Evolutionary conservation across 2,888 invertebrate species (phyloP).

Genomic region (Netelia fuscicornis): DNA sequence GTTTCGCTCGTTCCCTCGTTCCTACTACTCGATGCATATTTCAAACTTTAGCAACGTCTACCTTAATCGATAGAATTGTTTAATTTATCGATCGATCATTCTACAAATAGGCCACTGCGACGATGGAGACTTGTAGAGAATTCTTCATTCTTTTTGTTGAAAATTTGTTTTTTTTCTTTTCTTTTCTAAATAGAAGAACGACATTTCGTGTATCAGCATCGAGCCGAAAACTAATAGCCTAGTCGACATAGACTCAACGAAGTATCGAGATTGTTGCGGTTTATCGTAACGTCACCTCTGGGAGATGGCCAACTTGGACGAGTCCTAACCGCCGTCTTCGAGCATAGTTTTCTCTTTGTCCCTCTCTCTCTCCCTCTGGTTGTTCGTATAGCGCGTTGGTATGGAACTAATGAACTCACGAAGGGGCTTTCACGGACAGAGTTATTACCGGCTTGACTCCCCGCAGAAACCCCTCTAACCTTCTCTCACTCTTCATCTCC

Average conservation of each 20-base stretch:
- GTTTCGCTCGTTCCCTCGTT: not conserved
- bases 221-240: slow-evolving; percentile 21
- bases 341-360: slow-evolving; percentile 63
- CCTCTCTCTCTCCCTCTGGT: slow-evolving; percentile 10
- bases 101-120: not conserved
- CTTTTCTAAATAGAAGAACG: too few relatives aligned
- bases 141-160: not conserved
- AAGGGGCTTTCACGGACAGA: slow-evolving; percentile 80
- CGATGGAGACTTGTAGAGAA: not conserved
- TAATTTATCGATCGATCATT: not conserved
- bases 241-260: not conserved
- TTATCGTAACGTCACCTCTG: slow-evolving; percentile 51
- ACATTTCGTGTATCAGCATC: not conserved
- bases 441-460: slow-evolving; percentile 77
- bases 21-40: not conserved
- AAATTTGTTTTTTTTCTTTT: not conserved
- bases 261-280: slow-evolving; percentile 50
- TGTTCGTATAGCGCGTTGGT: slow-evolving; percentile 78
- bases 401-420: slow-evolving; percentile 82
- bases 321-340: slow-evolving; percentile 78
- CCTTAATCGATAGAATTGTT: not conserved
- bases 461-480: slow-evolving; percentile 21
- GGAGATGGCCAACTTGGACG: slow-evolving; percentile 52
- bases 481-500: slow-evolving; percentile 25
- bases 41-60: not conserved